Base-by-base conservation (phyloP, 2,113 vertebrate genomes). In the Riparia riparia region DNA sequence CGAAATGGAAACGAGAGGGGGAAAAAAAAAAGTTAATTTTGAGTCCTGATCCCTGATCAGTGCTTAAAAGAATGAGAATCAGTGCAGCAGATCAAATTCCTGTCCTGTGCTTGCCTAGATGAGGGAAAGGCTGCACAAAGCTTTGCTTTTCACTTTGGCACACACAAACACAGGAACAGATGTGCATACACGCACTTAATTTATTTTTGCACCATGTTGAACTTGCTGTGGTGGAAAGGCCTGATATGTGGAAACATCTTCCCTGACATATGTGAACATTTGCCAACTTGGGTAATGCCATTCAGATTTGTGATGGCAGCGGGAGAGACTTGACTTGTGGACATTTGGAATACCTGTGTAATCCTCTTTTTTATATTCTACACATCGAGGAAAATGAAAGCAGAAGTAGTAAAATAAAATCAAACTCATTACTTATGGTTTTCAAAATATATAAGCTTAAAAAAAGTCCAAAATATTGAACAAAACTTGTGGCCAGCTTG, bases 321-420 rank as follows among this genome's bases (percentile, higher is more conserved):
- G 51, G 64, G 49, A 84, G 15, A 61, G 42, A 44, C 10, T 87
- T 7, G 10, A 51, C 12, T 25, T 51, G 18, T 34, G 57, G 53
- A 17, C 11, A 47, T 54, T 68, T 58, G 49, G 49, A 93, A 41
- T 44, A 64, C 29, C 32, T 63, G 39, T 15, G 57, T 53, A 85
- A 86, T 50, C 15, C 13, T 86, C 7, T 26, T 82, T 37, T 39
- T 82, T 13, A 17, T 61, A n/a, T 49, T 90, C 18, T 63, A 44
- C 14, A 45, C 15, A 9, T 10, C 28, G 28, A 78, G 24, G 6
- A 72, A 88, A 69, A 90, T 49, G 16, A 80, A 93, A 92, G 44
- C 31, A 85, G 24, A 90, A 80, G 20, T 20, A 6, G 25, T 73
- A 56, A 89, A 91, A 65, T 54, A 65, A 89, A 93, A 85, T 45